Evolutionary conservation across 2,797 vertebrate genomes (phyloP).

Genomic region (Acipenser oxyrinchus): DNA sequence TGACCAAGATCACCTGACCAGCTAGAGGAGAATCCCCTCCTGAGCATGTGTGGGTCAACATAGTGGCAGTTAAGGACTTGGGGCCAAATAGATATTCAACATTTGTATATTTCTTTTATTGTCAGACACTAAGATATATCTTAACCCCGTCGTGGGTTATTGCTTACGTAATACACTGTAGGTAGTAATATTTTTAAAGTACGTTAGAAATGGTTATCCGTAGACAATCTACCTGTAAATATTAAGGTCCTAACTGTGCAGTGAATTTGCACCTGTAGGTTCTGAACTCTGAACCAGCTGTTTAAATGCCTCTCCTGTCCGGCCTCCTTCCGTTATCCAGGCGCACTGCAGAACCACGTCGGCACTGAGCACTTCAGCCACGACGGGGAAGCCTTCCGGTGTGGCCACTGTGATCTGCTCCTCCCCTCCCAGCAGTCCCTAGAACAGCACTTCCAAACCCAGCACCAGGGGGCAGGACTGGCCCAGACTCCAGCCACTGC

Average conservation of each 20-base stretch:
- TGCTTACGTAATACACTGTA: no score
- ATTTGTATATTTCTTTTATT: no score
- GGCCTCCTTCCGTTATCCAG: slow-evolving; percentile 48
- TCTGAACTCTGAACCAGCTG: background rate
- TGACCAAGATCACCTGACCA: no score
- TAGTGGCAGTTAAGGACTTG: no score
- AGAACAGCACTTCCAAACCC: slow-evolving; percentile 61
- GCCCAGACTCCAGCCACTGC: slow-evolving; percentile 32
- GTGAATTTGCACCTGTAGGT: background rate
- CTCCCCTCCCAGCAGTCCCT: slow-evolving; percentile 60
- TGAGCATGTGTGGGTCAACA: no score
- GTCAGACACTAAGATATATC: no score
- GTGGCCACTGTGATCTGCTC: slow-evolving; percentile 62
- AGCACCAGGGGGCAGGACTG: slow-evolving; percentile 54
- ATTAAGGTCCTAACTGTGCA: background rate
- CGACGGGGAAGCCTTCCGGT: slow-evolving; percentile 49
- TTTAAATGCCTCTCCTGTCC: slow-evolving; percentile 58
- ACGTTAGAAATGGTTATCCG: no score
- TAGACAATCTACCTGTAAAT: no score
- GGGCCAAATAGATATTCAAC: no score
- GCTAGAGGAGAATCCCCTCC: no score
- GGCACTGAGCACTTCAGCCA: slow-evolving; percentile 52
- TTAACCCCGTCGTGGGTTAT: no score
- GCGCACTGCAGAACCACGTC: slow-evolving; percentile 64
- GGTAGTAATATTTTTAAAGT: no score